Evolutionary conservation across 53 echinoderm and acorn worm genomes (phyloP).

Genomic region (Holothuria scabra): DNA sequence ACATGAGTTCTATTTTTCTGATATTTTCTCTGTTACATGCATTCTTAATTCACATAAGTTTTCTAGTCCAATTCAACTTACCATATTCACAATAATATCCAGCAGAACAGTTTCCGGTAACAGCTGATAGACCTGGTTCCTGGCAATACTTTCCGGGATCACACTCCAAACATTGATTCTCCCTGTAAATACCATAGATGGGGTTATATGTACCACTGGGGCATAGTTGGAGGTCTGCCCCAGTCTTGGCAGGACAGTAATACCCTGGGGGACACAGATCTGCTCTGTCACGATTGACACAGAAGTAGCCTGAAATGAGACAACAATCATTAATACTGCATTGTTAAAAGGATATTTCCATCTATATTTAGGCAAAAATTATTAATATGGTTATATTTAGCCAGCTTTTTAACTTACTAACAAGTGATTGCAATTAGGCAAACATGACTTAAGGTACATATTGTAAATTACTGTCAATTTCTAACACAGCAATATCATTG

Average conservation of each 20-base stretch:
- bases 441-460: no score
- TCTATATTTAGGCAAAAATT: no score
- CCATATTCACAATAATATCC: conserved; percentile 86
- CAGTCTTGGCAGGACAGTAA: conserved; percentile 92
- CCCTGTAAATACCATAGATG: conserved; percentile 74
- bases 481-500: no score
- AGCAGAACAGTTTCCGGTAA: conserved; percentile 89
- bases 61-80: conserved; percentile 17
- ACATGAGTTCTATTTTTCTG: no score
- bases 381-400: no score
- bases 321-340: no score
- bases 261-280: conserved; percentile 95
- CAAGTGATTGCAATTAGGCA: no score
- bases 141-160: conserved; percentile 87
- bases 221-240: conserved; percentile 87
- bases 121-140: conserved; percentile 74
- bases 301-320: conserved; percentile 76
- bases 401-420: no score
- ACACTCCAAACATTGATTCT: conserved; percentile 85
- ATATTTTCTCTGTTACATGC: no score
- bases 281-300: conserved; percentile 93
- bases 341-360: no score
- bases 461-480: no score
- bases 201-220: conserved; percentile 95
- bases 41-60: no score